Evolutionary conservation across 2,113 vertebrate genomes (phyloP).

Genomic region (Daboia siamensis): DNA sequence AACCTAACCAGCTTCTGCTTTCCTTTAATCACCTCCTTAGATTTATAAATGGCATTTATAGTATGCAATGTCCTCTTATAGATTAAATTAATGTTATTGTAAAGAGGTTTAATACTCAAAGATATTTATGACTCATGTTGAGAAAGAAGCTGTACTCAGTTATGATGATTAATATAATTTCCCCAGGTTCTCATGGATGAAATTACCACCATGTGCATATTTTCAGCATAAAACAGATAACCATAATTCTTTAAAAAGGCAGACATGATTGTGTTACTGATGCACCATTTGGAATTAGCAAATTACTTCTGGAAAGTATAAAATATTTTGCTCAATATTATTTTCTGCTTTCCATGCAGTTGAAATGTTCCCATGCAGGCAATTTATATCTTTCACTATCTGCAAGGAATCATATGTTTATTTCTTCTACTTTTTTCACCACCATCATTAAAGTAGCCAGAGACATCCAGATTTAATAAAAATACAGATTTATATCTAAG

Average conservation of each 20-base stretch:
- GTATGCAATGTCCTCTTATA: slow-evolving; percentile 66
- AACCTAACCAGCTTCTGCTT: slow-evolving; percentile 42
- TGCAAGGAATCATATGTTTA: slow-evolving; percentile 11
- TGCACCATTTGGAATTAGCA: slow-evolving; percentile 56
- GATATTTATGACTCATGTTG: slow-evolving; percentile 72
- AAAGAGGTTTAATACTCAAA: slow-evolving; percentile 72
- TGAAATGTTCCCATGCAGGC: background rate
- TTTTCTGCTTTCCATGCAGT: slow-evolving; percentile 15
- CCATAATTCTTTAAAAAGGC: slow-evolving; percentile 58
- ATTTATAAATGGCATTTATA: slow-evolving; percentile 74
- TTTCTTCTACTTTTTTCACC: background rate
- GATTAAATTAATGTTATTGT: slow-evolving; percentile 76
- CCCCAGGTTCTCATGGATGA: slow-evolving; percentile 63
- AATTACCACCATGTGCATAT: slow-evolving; percentile 67
- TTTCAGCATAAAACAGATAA: slow-evolving; percentile 66
- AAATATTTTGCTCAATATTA: slow-evolving; percentile 46
- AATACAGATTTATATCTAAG: slow-evolving; percentile 34
- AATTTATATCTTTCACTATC: slow-evolving; percentile 24
- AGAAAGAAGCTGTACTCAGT: slow-evolving; percentile 69
- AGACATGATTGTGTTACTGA: slow-evolving; percentile 50
- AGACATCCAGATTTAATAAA: slow-evolving; percentile 7
- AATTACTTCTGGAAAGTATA: slow-evolving; percentile 24
- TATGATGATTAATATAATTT: slow-evolving; percentile 72
- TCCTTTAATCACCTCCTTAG: slow-evolving; percentile 62
- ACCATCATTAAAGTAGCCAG: slow-evolving; percentile 31